Evolutionary conservation across 2,113 vertebrate species (phyloP).

Genomic region (Melanostigma gelatinosum): DNA sequence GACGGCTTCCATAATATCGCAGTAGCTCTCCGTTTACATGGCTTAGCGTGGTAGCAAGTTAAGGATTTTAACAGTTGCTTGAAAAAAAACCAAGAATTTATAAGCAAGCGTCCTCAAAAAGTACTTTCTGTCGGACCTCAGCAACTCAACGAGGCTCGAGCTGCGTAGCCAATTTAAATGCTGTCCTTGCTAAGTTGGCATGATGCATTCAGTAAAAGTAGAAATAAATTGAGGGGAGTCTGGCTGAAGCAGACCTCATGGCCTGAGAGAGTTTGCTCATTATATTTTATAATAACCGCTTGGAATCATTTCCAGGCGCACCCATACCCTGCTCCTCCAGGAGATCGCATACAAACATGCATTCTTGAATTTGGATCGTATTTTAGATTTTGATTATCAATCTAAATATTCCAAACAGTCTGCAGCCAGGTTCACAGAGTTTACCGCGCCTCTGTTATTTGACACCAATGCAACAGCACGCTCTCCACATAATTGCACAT

Average conservation of each 20-base stretch:
- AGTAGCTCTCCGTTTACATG: conserved; percentile 37
- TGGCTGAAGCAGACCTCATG: conserved; percentile 48
- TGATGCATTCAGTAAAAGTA: conserved; percentile 14
- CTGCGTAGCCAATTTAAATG: conserved; percentile 56
- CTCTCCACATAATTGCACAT: conserved; percentile 58
- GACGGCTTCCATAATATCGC: conserved; percentile 38
- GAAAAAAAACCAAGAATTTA: conserved; percentile 5
- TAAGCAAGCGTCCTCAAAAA: conserved; percentile 40
- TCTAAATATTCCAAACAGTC: conserved; percentile 42
- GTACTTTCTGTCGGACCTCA: conserved; percentile 32
- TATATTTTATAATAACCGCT: conserved; percentile 65
- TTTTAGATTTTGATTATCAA: conserved; percentile 34
- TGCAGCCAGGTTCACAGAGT: conserved; percentile 35
- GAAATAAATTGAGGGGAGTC: conserved; percentile 22
- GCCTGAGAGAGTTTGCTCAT: conserved; percentile 56
- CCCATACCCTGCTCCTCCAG: conserved; percentile 26
- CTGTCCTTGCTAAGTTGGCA: conserved; percentile 36
- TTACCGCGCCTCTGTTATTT: conserved; percentile 20
- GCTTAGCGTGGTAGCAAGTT: conserved; percentile 29
- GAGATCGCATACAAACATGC: conserved; percentile 39
- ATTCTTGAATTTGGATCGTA: conserved; percentile 22
- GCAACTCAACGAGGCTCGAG: conserved; percentile 19
- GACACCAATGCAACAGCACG: conserved; percentile 22
- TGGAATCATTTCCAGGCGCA: conserved; percentile 51
- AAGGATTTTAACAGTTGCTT: conserved; percentile 29